Evolutionary conservation across 2,113 vertebrate genomes (phyloP).

Genomic region (Mobula birostris): DNA sequence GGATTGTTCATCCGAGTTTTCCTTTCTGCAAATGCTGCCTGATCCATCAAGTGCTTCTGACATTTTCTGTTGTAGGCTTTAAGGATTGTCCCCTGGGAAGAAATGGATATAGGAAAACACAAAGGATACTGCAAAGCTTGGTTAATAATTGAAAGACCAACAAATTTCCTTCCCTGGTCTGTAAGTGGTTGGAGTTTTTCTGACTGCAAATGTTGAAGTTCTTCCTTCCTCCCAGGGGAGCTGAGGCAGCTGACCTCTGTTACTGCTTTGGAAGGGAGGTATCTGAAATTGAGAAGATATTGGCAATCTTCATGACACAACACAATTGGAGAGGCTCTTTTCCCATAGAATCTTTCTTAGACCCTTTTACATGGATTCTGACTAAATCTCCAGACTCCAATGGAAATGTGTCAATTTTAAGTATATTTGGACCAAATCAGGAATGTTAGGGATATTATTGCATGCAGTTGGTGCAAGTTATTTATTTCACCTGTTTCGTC

Average conservation of each 20-base stretch:
- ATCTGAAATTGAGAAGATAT: not conserved
- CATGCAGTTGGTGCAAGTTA: not conserved
- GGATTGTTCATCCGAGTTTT: too few species aligned
- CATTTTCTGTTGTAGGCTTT: not conserved
- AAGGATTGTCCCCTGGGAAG: not conserved
- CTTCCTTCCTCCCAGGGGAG: not conserved
- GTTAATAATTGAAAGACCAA: not conserved
- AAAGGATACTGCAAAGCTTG: not conserved
- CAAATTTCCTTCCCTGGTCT: not conserved
- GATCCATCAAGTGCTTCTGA: too few species aligned
- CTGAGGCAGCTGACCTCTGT: not conserved
- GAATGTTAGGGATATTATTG: not conserved
- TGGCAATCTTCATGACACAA: not conserved
- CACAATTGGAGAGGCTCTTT: not conserved
- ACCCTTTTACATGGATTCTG: not conserved
- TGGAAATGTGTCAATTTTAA: not conserved
- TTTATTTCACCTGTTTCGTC: not conserved
- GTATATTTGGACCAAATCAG: not conserved
- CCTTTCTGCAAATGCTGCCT: too few species aligned
- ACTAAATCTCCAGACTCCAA: not conserved
- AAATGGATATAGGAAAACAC: not conserved
- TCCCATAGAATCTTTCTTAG: not conserved
- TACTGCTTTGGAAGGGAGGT: not conserved
- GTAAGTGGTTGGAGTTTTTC: not conserved
- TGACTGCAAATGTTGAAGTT: not conserved